These are phyloP conservation scores for Chiloscyllium punctatum DNA, from an alignment of 2,797 vertebrate species.

Conservation along the genomic window DNA sequence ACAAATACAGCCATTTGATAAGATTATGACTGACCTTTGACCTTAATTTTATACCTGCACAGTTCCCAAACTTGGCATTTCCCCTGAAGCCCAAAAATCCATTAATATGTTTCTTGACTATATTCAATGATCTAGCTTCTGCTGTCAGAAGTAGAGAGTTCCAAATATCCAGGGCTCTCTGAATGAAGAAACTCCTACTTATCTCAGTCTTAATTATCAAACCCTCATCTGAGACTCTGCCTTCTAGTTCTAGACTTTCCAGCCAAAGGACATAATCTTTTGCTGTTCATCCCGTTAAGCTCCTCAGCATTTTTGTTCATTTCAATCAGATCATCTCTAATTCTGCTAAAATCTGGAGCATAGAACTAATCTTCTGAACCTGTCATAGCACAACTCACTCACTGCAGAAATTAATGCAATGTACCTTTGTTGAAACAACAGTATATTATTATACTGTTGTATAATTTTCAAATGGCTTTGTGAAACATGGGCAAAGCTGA, in stretches of 20 bases:
- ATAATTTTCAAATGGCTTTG: not conserved
- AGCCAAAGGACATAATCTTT: not conserved
- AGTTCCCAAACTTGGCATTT: not conserved
- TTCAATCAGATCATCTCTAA: not conserved
- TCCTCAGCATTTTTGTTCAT: not conserved
- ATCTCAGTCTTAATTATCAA: not conserved
- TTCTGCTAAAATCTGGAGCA: not conserved
- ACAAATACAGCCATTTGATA: not conserved
- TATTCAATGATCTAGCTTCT: not conserved
- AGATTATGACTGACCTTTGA: not conserved
- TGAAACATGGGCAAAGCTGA: not conserved
- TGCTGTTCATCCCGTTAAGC: not conserved
- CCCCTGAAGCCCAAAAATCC: not conserved
- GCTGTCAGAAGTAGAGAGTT: not conserved
- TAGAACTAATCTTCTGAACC: not conserved
- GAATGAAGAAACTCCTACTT: not conserved
- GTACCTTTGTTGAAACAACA: not conserved
- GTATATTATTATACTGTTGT: not conserved
- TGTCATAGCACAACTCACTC: not conserved
- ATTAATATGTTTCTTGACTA: not conserved
- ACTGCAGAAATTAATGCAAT: not conserved
- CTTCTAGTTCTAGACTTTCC: not conserved
- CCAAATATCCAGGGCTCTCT: not conserved
- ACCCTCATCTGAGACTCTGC: not conserved
- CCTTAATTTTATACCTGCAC: not conserved